A percentile compares a stretch with the other conserved stretches of the same genome.
Evolutionary conservation across 2,888 invertebrate species (phyloP).

Genomic region (Plebejus melissa): DNA sequence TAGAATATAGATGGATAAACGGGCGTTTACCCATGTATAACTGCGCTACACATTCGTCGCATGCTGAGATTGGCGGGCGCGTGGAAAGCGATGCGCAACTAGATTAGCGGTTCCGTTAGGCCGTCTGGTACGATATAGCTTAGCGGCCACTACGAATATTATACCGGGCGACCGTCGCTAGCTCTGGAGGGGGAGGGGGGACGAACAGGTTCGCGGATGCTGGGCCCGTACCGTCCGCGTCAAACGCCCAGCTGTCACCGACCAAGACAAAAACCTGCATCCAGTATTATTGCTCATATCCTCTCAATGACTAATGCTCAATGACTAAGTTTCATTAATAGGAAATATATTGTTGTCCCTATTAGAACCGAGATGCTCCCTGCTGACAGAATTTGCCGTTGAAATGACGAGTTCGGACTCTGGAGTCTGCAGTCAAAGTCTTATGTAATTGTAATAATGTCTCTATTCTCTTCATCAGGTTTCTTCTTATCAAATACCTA

Average conservation of each 20-base stretch:
- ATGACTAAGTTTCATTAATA: conserved; percentile 30
- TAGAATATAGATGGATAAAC: background rate
- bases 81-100: conserved; percentile 62
- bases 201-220: conserved; percentile 65
- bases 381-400: background rate
- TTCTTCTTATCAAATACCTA: background rate
- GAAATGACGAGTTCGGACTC: background rate
- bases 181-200: conserved; percentile 42
- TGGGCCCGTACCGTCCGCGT: conserved; percentile 44
- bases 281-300: conserved; percentile 29
- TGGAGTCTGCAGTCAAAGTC: background rate
- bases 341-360: conserved; percentile 29
- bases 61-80: conserved; percentile 48
- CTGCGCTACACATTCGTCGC: conserved; percentile 34
- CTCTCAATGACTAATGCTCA: conserved; percentile 29
- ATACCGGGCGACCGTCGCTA: conserved; percentile 37
- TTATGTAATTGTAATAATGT: background rate
- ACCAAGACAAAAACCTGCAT: conserved; percentile 20
- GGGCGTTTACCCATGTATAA: background rate
- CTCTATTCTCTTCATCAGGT: background rate
- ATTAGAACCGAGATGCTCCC: background rate
- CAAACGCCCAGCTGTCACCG: conserved; percentile 51
- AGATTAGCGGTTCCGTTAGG: conserved; percentile 71
- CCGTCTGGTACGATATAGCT: conserved; percentile 68
- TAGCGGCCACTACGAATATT: conserved; percentile 54